Evolutionary conservation across 2,888 invertebrate genomes (phyloP).

Genomic region (Aphrophora alni): DNA sequence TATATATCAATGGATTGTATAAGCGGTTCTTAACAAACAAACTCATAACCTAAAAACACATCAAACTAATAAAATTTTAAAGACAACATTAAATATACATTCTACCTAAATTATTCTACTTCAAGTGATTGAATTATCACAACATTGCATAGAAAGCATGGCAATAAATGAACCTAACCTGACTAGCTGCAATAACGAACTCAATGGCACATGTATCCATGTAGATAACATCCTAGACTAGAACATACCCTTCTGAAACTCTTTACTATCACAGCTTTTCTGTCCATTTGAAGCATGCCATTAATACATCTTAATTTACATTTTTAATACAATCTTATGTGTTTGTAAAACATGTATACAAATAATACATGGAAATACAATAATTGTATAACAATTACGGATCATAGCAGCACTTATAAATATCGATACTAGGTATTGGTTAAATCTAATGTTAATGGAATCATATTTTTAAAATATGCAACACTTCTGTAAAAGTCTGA

Average conservation of each 20-base stretch:
- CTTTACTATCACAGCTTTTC: background rate
- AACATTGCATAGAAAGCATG: background rate
- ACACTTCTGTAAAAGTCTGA: no score
- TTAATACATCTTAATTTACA: no score
- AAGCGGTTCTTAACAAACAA: background rate
- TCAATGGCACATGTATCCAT: background rate
- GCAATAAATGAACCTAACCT: background rate
- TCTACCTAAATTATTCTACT: background rate
- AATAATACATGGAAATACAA: background rate
- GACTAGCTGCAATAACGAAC: background rate
- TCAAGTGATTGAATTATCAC: background rate
- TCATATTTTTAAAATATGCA: no score
- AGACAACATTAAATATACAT: background rate
- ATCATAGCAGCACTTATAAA: no score
- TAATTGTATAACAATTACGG: no score
- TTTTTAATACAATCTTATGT: no score
- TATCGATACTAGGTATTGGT: no score
- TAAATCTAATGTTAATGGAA: no score
- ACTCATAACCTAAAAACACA: background rate
- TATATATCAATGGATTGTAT: background rate
- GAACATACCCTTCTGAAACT: background rate
- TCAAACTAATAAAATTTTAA: background rate
- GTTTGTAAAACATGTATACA: background rate
- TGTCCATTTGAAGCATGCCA: background rate
- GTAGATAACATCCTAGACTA: background rate